Evolutionary conservation across 2,888 invertebrate species (phyloP), one percentile per base, ranked within the genome.

Genomic region (Muscina levida): DNA sequence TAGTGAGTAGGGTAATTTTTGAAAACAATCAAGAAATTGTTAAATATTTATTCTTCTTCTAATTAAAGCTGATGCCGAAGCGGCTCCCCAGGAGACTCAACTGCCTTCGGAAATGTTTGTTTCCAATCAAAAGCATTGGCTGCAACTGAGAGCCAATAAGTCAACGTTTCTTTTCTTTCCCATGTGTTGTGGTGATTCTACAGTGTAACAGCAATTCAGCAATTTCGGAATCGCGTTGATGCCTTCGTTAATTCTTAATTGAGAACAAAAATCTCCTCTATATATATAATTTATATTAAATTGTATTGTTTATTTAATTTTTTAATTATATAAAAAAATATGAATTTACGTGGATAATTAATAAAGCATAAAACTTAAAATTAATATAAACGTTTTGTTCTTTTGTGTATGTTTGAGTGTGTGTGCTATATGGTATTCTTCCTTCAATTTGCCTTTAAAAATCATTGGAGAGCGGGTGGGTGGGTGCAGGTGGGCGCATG

Each of bases 101-200:
- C 95, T 97, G 71, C 97, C 97, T 0, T 95, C 97, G 0, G 97
- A 97, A 91, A 97, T 97, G 97, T 97, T 97, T 88, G 97, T 97
- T 10, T 96, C 97, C 1, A 96, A 97, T 90, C 97, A 97, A 90
- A 95, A 96, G 88, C 95, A 96, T 86, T 97, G 97, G 97, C 91
- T 97, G 10, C 94, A 95, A 82, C 91, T 97, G 51, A 93, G 96
- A 56, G 95, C 89, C 57, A 84, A 84, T 11, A 85, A 86, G 59
- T 84, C 82, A 42, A 86, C 83, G 2, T 88, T 88, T 59, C 84
- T 85, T 19, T 84, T 87, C 10, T 57, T 79, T 17, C 87, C 83
- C 13, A 79, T 87, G 6, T 88, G 88, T 67, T 88, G 88, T 22
- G 84, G 85, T 22, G 87, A 88, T 71, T 78, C 76, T 31, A 83